A percentile compares a stretch with the other conserved stretches of the same genome.
Evolutionary conservation across 2,797 vertebrate species (phyloP).

Genomic region (Fringilla coelebs): DNA sequence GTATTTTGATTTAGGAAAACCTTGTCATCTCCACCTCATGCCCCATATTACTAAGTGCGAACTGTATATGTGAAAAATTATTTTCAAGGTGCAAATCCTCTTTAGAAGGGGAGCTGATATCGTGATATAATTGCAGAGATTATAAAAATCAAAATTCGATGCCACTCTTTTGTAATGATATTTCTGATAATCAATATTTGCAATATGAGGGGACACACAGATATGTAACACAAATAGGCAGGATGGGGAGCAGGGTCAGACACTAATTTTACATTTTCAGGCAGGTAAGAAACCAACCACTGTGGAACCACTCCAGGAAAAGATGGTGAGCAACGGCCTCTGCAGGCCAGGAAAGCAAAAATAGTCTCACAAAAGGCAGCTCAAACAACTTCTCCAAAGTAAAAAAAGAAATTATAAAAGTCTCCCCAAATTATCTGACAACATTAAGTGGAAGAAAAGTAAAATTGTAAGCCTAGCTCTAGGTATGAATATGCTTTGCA

Average conservation of each 20-base stretch:
- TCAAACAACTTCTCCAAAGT: background rate
- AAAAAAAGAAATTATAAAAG: background rate
- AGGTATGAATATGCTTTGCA: background rate
- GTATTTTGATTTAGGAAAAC: background rate
- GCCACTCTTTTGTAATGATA: background rate
- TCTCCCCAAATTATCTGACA: background rate
- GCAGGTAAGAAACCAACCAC: background rate
- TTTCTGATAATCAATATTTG: background rate
- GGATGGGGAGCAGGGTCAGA: rapidly evolving
- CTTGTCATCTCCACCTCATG: background rate
- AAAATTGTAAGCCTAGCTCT: background rate
- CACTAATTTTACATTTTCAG: background rate
- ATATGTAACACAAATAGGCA: background rate
- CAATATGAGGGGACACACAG: background rate
- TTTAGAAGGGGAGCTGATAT: background rate
- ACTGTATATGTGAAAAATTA: background rate
- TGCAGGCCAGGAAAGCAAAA: constrained; percentile 51
- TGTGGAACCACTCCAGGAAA: background rate
- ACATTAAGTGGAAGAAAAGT: background rate
- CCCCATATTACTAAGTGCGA: background rate
- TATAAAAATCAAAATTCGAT: background rate
- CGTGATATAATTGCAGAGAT: background rate
- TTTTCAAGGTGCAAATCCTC: background rate
- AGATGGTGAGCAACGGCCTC: constrained; percentile 61
- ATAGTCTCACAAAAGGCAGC: background rate